Evolutionary conservation across 2,797 vertebrate species (phyloP), one percentile per base, ranked within the genome.

Genomic region (Cyclopterus lumpus): DNA sequence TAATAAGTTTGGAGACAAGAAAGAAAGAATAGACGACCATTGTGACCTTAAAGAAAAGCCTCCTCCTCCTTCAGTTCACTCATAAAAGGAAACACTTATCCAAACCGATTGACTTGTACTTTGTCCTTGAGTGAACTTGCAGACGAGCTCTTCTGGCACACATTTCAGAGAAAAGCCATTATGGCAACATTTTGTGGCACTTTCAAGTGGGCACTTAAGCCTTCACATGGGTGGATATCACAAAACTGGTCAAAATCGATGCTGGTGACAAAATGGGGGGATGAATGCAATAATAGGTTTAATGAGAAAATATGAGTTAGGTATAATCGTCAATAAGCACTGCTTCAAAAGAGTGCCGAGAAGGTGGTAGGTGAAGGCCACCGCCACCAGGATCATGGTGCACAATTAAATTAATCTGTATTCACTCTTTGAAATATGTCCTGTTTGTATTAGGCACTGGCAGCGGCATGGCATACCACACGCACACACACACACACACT

Each of bases 221-320:
- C 73, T 85, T 74, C 24, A 59, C 77, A 0, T 49, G 42, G 71
- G 38, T 44, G 76, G 78, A 79, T 81, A 75, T 77, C 67, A 73
- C 62, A 73, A 70, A 82, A 86, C 74, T 22, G 28, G 67, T 83
- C 62, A 30, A 76, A 89, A 90, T 92, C 87, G 69, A 91, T 92
- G 70, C 11, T 24, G 54, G 28, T 80, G 77, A 82, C 75, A 64
- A 42, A 85, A 60, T 46, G 63, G 11, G 32, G 9, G 42, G 51
- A 63, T 69, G 38, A 80, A 67, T 11, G 61, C 34, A 69, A 80
- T 61, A 42, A 5, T n/a, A 70, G 67, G 44, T 77, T 74, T 83
- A 80, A 84, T 76, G 69, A 79, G 53, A 70, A 79, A 76, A 77
- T 77, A 58, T 2, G 16, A 1, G 65, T 61, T 0, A 2, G 36